A percentile compares a stretch with the other conserved stretches of the same genome.
These are phyloP conservation scores for Chlamydotis undulata DNA, from an alignment of 2,113 vertebrate species.

Conservation along the genomic window DNA sequence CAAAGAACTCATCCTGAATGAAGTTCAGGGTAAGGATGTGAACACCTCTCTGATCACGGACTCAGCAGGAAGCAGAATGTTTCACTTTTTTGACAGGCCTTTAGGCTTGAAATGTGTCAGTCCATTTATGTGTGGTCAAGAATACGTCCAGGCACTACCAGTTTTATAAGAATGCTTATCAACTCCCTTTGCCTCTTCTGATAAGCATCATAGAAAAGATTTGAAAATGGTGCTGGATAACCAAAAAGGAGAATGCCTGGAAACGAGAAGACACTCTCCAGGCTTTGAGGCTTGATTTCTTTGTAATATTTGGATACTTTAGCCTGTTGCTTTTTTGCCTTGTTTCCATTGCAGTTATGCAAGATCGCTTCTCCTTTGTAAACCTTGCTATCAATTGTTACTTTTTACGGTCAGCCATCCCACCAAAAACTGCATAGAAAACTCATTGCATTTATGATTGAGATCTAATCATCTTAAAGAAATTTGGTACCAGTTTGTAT, in stretches of 20 bases:
- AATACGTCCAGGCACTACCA: background rate
- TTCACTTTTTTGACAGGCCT: background rate
- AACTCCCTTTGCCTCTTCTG: background rate
- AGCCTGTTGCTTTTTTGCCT: background rate
- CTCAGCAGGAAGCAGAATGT: background rate
- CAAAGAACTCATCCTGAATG: conserved; percentile 26
- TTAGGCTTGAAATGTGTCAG: background rate
- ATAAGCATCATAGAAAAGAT: background rate
- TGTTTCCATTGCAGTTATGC: background rate
- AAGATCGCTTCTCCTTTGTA: background rate
- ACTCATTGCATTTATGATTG: background rate
- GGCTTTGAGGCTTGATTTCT: background rate
- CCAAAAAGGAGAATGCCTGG: background rate
- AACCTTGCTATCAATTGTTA: background rate
- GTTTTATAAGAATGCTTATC: background rate
- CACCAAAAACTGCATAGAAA: background rate
- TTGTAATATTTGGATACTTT: background rate
- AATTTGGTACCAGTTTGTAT: background rate
- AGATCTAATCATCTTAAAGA: background rate
- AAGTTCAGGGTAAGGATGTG: background rate
- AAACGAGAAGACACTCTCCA: background rate
- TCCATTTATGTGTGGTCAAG: background rate
- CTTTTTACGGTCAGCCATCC: background rate
- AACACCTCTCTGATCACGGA: background rate
- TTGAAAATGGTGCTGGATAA: background rate